A percentile compares a stretch with the other conserved stretches of the same genome.
Conservation (phyloP, 2,888 invertebrate genomes). For the Augiades crinisus region DNA sequence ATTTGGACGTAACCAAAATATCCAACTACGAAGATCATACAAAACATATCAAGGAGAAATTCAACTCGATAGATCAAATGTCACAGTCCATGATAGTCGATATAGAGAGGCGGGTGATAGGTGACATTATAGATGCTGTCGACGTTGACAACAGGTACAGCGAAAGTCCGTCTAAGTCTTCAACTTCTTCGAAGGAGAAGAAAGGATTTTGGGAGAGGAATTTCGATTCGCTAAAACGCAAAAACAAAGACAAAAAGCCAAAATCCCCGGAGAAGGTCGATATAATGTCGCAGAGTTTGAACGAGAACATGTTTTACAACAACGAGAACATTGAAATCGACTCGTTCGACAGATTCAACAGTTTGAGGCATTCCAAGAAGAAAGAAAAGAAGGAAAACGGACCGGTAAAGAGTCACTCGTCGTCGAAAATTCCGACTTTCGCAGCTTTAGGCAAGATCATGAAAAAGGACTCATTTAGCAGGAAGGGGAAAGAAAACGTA, state of each 20-base stretch:
- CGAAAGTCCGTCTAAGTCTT: slow-evolving; percentile 69
- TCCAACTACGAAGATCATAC: slow-evolving; percentile 66
- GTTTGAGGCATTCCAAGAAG: slow-evolving; percentile 67
- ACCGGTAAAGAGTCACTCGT: slow-evolving; percentile 66
- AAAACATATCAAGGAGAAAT: slow-evolving; percentile 67
- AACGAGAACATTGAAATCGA: slow-evolving; percentile 73
- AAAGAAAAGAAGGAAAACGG: slow-evolving; percentile 58
- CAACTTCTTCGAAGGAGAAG: slow-evolving; percentile 68
- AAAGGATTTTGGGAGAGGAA: slow-evolving; percentile 80
- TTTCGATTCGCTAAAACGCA: slow-evolving; percentile 74
- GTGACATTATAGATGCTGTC: slow-evolving; percentile 43
- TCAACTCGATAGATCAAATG: slow-evolving; percentile 77
- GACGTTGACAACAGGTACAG: slow-evolving; percentile 46
- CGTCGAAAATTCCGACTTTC: slow-evolving; percentile 75
- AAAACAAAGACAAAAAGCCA: slow-evolving; percentile 54
- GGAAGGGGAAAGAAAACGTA: slow-evolving; percentile 53
- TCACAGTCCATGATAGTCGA: slow-evolving; percentile 78
- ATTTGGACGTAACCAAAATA: slow-evolving; percentile 58
- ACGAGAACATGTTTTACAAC: slow-evolving; percentile 75
- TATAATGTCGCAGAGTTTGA: slow-evolving; percentile 78
- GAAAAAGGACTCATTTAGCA: slow-evolving; percentile 71
- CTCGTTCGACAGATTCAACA: slow-evolving; percentile 68
- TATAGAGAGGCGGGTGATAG: slow-evolving; percentile 61
- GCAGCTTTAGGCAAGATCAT: slow-evolving; percentile 75
- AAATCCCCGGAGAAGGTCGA: slow-evolving; percentile 69